These are phyloP conservation scores for Lepidocyrtinus sp. DNA, from an alignment of 2,888 invertebrate species.

Conservation along the genomic window DNA sequence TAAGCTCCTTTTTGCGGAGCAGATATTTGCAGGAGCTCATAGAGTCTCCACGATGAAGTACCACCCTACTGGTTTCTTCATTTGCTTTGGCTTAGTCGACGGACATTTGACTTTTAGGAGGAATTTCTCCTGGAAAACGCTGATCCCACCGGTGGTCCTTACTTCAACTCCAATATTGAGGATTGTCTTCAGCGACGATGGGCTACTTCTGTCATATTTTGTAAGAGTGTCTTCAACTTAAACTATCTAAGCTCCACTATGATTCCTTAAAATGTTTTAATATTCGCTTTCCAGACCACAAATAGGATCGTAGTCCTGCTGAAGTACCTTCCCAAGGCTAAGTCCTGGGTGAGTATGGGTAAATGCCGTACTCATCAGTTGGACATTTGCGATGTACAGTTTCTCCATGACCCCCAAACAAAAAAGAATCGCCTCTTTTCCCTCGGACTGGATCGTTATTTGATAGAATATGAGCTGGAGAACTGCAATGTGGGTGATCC, in stretches of 20 bases:
- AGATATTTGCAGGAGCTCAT: constrained; percentile 59
- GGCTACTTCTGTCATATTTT: constrained; percentile 61
- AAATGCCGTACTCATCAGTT: constrained; percentile 79
- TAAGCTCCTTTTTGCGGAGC: constrained; percentile 50
- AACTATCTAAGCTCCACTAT: neutral
- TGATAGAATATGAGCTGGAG: constrained; percentile 78
- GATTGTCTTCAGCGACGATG: constrained; percentile 64
- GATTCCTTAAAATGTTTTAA: neutral
- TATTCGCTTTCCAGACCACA: constrained; percentile 9
- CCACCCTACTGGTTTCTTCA: constrained; percentile 66
- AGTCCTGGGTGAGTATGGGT: constrained; percentile 76
- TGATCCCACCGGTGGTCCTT: constrained; percentile 31
- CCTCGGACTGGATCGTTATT: constrained; percentile 76
- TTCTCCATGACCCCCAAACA: constrained; percentile 72
- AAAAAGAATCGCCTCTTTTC: constrained; percentile 75
- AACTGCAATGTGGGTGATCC: constrained; percentile 40
- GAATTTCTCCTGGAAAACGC: constrained; percentile 57
- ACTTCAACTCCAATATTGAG: constrained; percentile 39
- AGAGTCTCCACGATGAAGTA: constrained; percentile 64
- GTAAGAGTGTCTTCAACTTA: constrained; percentile 32
- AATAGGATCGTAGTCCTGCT: constrained; percentile 33
- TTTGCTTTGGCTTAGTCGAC: constrained; percentile 49
- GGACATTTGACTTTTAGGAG: constrained; percentile 45
- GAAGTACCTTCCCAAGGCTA: constrained; percentile 53
- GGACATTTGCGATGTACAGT: constrained; percentile 76